Evolutionary conservation across 2,888 invertebrate species (phyloP), one percentile per base, ranked within the genome.

Genomic region (Odiellus spinosus): DNA sequence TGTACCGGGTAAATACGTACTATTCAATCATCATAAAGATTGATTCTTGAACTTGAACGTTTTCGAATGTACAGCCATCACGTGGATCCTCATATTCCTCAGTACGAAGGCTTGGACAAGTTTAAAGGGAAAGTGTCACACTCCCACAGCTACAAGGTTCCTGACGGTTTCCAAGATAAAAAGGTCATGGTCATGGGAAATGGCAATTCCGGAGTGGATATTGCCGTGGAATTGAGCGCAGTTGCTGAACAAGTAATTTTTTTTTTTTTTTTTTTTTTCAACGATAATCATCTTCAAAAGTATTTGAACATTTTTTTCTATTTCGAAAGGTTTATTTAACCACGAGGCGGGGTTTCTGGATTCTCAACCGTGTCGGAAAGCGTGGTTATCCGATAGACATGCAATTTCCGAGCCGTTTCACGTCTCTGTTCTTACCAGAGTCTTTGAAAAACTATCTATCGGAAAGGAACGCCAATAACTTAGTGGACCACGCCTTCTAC

Each of bases 331-430:
- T 68, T 2, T 67, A 63, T 48, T 51, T 69, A 26, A 64, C 66
- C 32, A 67, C 68, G 1, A 59, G 69, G 1, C 57, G 67, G 14
- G 70, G 70, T 6, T 65, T 67, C 11, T 70, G 70, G 70, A 60
- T 71, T 3, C 61, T 68, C 40, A 63, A 66, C 44, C 59, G 68
- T n/a, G 61, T 26, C 8, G 26, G 26, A 8, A 26, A 26, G 8
- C 4, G 26, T 4, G 26, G 26, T 26, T 26, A 26, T 8, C 26
- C 26, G 5, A 26, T 26, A 6, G 26, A 26, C 26, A 26, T 26
- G 26, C 26, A 26, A 8, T 26, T 26, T 26, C 26, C 26, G 4
- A 26, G 26, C 8, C 26, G 26, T 26, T 26, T 26, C 26, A 8
- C 26, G 26, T 26, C 26, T 26, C 26, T 26, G 8, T 26, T 26